A percentile compares a stretch with the other conserved stretches of the same genome.
phyloP scores from a whole-genome alignment of 2,797 vertebrate species.

The Echeneis naucrates region DNA sequence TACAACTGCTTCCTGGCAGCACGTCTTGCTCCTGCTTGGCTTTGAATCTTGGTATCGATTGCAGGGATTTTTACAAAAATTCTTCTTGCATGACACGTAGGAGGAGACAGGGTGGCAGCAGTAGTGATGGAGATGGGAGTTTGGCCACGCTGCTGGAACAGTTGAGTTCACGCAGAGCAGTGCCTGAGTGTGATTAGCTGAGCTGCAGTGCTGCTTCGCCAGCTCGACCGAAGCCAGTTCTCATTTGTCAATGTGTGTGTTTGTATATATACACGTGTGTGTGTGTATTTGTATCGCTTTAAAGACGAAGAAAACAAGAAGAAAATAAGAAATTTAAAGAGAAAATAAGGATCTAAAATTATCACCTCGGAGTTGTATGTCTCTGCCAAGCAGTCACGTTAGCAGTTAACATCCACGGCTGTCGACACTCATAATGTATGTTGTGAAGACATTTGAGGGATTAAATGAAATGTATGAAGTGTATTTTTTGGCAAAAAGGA shows the following conservation, averaged over 20 bases:
- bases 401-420: no score
- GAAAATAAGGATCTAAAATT: conserved; percentile 32
- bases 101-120: conserved; percentile 63
- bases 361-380: not conserved
- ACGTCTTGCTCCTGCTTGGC: conserved; percentile 6
- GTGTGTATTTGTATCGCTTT: conserved; percentile 27
- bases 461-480: no score
- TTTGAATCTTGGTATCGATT: conserved; percentile 37
- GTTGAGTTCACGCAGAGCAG: conserved; percentile 75
- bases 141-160: conserved; percentile 79
- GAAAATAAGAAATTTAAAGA: conserved; percentile 16
- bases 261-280: conserved; percentile 16
- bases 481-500: no score
- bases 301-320: conserved; percentile 23
- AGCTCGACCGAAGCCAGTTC: conserved; percentile 59
- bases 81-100: conserved; percentile 18
- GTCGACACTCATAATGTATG: no score
- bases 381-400: no score
- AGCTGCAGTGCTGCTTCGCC: conserved; percentile 53
- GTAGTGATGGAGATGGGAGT: conserved; percentile 67
- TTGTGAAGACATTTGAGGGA: no score
- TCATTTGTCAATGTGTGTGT: conserved; percentile 62
- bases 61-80: conserved; percentile 26
- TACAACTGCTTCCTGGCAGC: not conserved
- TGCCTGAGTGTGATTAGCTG: conserved; percentile 77